Evolutionary conservation across 2,113 vertebrate genomes (phyloP), one percentile per base, ranked within the genome.

Genomic region (Mesitornis unicolor): DNA sequence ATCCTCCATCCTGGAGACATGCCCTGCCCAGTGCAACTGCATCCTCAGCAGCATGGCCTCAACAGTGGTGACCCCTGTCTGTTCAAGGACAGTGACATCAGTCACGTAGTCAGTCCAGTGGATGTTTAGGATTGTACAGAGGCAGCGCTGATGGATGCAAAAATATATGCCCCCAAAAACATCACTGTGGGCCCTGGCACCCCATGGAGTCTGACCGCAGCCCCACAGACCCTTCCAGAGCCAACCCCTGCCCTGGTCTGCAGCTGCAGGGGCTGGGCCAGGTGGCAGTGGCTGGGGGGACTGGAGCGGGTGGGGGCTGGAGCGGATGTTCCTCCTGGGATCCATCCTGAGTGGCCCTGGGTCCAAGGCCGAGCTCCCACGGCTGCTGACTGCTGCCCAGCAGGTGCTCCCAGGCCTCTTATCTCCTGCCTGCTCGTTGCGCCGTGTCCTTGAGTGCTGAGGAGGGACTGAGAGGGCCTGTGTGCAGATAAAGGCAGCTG

Each of bases 131-230:
- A n/a, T n/a, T n/a, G n/a, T n/a, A n/a, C n/a, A n/a, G n/a, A n/a
- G n/a, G n/a, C n/a, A n/a, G n/a, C n/a, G n/a, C n/a, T n/a, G n/a
- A n/a, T n/a, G 38, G 22, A 40, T 16, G 42, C 18, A 54, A 47
- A 57, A 65, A 36, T 14, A 13, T 3, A 54, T 33, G 50, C 42
- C 48, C 33, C 63, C 69, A 63, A 60, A 57, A 70, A 19, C 0
- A 1, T 16, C 21, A 10, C 17, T 22, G 16, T 24, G 25, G 26
- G 21, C 47, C 10, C 19, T 1, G 1, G 45, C 22, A 56, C 20
- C 28, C 47, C 0, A 0, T 24, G 28, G 67, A n/a, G 12, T 38
- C 40, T 48, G 50, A 7, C 16, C 0, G 1, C 43, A 73, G 59
- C 68, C 53, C 73, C 68, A 36, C 38, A 84, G 53, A 38, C 13